Base-by-base conservation (phyloP, 2,113 vertebrate genomes). In the Colistium nudipinnis region DNA sequence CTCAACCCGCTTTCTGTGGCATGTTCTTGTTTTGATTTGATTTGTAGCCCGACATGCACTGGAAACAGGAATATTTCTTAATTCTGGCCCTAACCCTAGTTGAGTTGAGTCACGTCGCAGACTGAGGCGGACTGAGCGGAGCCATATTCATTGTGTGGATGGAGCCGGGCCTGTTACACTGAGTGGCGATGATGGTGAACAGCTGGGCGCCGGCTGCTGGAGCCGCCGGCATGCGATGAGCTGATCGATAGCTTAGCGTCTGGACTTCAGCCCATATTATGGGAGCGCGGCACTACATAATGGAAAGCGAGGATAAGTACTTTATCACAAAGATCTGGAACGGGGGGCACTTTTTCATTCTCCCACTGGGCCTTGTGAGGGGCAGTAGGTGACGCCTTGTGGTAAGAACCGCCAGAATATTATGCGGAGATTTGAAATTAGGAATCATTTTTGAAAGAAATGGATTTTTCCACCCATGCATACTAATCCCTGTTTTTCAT, bases 171-270 rank as follows among this genome's bases (percentile, higher is more conserved):
- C 77, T 44, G 39, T 55, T 65, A 61, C 52, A 62, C 69, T 87
- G 55, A 69, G 59, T 1, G 52, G 55, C 25, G 75, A 81, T 80
- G 80, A 83, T 78, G 78, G 68, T 30, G 62, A 81, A 78, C 84
- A 80, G 74, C 74, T 82, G 81, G 62, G 66, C n/a, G 49, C 62
- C 0, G 28, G 64, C 56, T 39, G 62, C 60, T 14, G 19, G 14
- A 76, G 64, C 63, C 2, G 10, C 35, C 30, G 3, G 48, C n/a
- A 31, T 19, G 43, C 17, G 38, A 70, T 64, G 64, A 52, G 22
- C 71, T 72, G 76, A 88, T 85, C 56, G 44, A 83, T 80, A 65
- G 67, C 62, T 45, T 38, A 27, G 60, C 64, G 68, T 64, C 71
- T 36, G 45, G 12, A 60, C 66, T 66, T 74, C 70, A 82, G 41